Evolutionary conservation across 2,113 vertebrate species (phyloP).

Genomic region (Atractosteus spatula): DNA sequence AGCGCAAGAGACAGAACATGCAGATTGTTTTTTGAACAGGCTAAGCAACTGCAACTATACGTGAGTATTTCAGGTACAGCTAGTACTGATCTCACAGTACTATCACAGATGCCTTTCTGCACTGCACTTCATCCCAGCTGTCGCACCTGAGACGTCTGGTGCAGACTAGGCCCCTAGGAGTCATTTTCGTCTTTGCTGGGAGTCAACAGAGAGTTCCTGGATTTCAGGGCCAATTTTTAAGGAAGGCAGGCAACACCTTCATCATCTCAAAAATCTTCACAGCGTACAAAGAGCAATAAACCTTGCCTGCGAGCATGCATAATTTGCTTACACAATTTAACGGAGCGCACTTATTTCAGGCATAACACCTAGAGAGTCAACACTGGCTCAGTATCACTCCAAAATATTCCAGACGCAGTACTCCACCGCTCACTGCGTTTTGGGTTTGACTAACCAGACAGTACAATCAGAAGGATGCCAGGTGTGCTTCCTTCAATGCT

Average conservation of each 20-base stretch:
- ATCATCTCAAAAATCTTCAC: too few relatives aligned
- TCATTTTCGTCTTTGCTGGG: too few relatives aligned
- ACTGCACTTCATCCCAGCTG: too few relatives aligned
- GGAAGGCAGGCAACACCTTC: too few relatives aligned
- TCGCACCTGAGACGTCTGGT: too few relatives aligned
- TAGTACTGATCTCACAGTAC: too few relatives aligned
- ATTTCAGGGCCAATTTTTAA: not conserved
- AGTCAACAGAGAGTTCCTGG: not conserved
- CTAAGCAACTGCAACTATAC: too few relatives aligned
- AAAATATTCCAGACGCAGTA: not conserved
- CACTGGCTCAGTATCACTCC: not conserved
- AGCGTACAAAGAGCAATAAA: too few relatives aligned
- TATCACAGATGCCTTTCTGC: not conserved
- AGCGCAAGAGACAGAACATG: not conserved
- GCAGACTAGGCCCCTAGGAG: too few relatives aligned
- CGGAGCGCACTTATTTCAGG: not conserved
- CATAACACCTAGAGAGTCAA: not conserved
- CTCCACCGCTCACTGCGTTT: too few relatives aligned
- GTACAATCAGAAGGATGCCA: constrained; percentile 7
- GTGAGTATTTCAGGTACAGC: too few relatives aligned
- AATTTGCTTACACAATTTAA: not conserved
- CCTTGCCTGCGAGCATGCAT: not conserved
- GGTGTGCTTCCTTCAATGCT: not conserved
- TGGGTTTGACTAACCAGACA: constrained; percentile 3
- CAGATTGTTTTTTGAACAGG: not conserved